phyloP scores from a whole-genome alignment of 23 tunicate genomes.

The Trididemnum clinides region DNA sequence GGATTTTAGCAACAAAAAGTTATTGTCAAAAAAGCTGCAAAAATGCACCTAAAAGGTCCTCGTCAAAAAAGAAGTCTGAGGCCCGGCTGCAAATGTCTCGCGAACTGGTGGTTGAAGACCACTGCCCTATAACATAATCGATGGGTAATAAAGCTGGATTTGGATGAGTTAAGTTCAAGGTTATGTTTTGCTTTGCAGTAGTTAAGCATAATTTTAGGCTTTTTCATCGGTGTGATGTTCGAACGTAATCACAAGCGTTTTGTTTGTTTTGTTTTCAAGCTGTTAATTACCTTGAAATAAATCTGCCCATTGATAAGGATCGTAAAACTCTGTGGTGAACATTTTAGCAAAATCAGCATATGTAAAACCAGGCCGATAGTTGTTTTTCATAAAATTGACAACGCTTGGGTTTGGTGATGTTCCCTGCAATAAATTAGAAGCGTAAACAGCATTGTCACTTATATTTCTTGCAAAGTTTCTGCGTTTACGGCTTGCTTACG shows the following conservation, averaged over 20 bases:
- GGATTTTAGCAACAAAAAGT: no score
- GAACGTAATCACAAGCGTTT: not conserved
- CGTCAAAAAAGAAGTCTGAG: no score
- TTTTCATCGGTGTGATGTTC: no score
- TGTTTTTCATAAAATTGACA: slow-evolving; percentile 78
- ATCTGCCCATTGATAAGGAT: slow-evolving; percentile 82
- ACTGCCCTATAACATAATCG: no score
- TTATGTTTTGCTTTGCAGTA: not conserved
- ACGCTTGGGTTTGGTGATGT: slow-evolving; percentile 24
- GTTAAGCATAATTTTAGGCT: not conserved
- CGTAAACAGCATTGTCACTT: no score
- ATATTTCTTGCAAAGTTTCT: no score
- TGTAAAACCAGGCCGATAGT: slow-evolving; percentile 85
- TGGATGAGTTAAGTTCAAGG: not conserved
- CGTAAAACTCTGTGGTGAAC: slow-evolving; percentile 83
- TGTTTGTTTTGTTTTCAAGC: not conserved
- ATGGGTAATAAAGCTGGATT: no score
- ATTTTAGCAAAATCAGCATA: slow-evolving; percentile 78
- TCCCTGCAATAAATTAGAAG: slow-evolving; percentile 25
- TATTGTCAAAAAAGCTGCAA: no score
- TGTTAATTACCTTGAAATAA: slow-evolving; percentile 59
- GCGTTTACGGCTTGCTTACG: no score
- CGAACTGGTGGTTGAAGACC: no score
- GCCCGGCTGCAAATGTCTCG: not conserved
- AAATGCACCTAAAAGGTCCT: no score